Base-by-base conservation (phyloP, 2,888 invertebrate species). In the Andrena camellia region DNA sequence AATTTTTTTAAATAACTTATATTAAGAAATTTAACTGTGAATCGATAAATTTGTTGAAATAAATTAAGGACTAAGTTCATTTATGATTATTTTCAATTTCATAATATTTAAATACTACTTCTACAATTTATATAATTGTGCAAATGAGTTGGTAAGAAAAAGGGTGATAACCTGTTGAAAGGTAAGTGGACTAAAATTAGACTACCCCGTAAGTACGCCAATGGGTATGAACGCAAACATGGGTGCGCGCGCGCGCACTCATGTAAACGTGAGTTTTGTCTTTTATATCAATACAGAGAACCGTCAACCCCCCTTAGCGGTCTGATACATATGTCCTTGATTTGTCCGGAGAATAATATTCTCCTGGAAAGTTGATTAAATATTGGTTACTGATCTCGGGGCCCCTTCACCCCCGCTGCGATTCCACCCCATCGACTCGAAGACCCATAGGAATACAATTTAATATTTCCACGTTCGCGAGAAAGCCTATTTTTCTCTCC, bases 281-380 rank as follows among this genome's bases (percentile, higher is more conserved):
- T 83, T 87, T 81, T 81, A 72, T 77, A 82, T 81, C 76, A 73
- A 81, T 81, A 84, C 78, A 76, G 68, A 70, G 69, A 81, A 57
- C 85, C 83, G 83, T 78, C 78, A 75, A 80, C 78, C 70, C 87
- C 90, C 89, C 84, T 87, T 84, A 84, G 85, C 77, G 86, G 88
- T 87, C 83, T 83, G 86, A 87, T 91, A 91, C 93, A 93, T 93
- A 93, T 92, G 93, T 93, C 93, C 92, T 92, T 93, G 93, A 93
- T 93, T 93, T 93, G 92, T 92, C 92, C 88, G 84, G 91, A 92
- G 92, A 93, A 93, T 93, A 92, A 92, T 92, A 91, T 91, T 92
- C 92, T 90, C 88, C 90, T 90, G 90, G 87, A 91, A 92, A 92
- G 93, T 93, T 93, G 93, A 93, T 93, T 93, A 93, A 93, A 93